Base-by-base conservation (phyloP, 2,797 vertebrate species). In the Onychomys leucogaster region DNA sequence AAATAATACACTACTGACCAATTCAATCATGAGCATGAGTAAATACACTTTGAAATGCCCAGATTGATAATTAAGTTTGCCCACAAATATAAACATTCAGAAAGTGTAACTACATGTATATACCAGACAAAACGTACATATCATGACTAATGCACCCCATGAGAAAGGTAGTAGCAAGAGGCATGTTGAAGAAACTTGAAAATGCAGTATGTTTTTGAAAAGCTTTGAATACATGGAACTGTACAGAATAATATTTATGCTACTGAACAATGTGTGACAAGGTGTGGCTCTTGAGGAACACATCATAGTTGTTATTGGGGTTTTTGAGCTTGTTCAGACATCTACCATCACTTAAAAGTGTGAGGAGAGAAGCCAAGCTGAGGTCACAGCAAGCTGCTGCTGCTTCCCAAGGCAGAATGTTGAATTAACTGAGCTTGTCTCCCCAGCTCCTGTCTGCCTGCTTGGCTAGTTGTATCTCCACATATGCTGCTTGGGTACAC, bases 241-340 rank as follows among this genome's bases (percentile, higher is more conserved):
- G 49, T 57, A 83, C 25, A 92, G 78, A 95, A 93, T 93, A 95
- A 91, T 91, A 96, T 94, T 96, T 96, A 94, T 87, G 85, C 82
- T 94, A 65, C 89, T 83, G 78, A 97, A 95, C 82, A 94, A 46
- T 86, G 91, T 88, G 59, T 86, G 96, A 76, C 82, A 86, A 97
- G 95, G 85, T 78, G 59, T 91, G 94, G 94, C 63, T 83, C 91
- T 84, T 49, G 52, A 92, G 73, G 65, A 27, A 46, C 77, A 65
- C 83, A 37, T 83, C 17, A 14, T 90, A 95, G 55, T 96, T 95
- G 77, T 86, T 86, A 75, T 85, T 95, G 89, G 84, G 91, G 91
- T 63, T 86, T 88, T 41, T 71, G 34, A 92, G 63, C 82, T 86
- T 97, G 90, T 92, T 89, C 90, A 84, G 91, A 96, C 75, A 89